Evolutionary conservation across 2,797 vertebrate genomes (phyloP), one percentile per base, ranked within the genome.

Genomic region (Pangasius krempfi): DNA sequence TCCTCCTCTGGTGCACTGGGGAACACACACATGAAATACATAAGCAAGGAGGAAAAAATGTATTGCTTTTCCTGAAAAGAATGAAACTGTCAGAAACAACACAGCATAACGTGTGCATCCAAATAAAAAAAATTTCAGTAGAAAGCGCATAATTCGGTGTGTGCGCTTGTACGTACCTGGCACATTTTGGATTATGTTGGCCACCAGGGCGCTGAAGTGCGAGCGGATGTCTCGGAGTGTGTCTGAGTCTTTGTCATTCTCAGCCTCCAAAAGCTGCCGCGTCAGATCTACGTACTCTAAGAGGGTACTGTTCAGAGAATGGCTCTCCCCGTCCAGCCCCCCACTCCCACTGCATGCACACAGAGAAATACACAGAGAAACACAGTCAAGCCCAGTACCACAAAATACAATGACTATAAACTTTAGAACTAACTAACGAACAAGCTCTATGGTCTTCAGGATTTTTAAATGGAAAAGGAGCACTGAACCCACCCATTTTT

Each of bases 161-260:
- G 37, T 47, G 54, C 44, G 33, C 52, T 12, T 22, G 56, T 54
- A 13, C 40, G 62, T 97, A 99, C 99, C 98, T 97, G 99, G 97
- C 92, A 99, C 98, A 92, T 99, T 99, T 93, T 99, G 98, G 92
- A 99, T 99, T 90, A 99, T 99, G 94, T 99, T 99, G 94, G 99
- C 98, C 96, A 99, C 98, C 93, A 99, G 98, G 91, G 98, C 98
- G 94, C 98, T 99, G 94, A 99, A 99, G 97, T 99, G 99, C 94
- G 98, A 99, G 94, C 99, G 97, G 89, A 99, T 99, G 93, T 99
- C 99, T 96, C 97, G 97, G 94, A 99, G 89, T 0, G 97, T 99
- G 93, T 99, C 99, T 0, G 98, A 99, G 96, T 99, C 99, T 92
- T 99, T 99, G 94, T 99, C 99, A 25, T 99, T 99, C 94, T 99